phyloP scores from a whole-genome alignment of 2,113 vertebrate species.

The Thunnus maccoyii region DNA sequence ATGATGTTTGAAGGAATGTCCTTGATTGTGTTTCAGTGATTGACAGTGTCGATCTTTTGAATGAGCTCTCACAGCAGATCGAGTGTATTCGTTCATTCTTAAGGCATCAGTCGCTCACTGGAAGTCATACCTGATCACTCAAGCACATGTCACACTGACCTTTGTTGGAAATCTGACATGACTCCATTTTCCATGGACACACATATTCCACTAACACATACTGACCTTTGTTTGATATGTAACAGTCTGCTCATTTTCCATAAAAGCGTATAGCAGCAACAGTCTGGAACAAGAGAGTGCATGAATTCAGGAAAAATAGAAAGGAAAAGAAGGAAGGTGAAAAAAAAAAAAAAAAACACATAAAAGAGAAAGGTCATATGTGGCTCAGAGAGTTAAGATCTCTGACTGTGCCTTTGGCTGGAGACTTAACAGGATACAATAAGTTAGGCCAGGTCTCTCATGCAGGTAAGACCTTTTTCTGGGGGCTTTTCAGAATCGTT shows the following conservation, averaged over 20 bases:
- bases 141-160: slow-evolving; percentile 67
- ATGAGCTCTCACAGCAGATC: slow-evolving; percentile 27
- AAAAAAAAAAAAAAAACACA: slow-evolving; percentile 18
- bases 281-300: slow-evolving; percentile 61
- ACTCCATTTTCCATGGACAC: slow-evolving; percentile 54
- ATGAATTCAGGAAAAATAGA: slow-evolving; percentile 49
- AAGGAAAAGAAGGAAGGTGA: background rate
- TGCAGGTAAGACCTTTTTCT: slow-evolving; percentile 43
- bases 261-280: slow-evolving; percentile 67
- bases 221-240: slow-evolving; percentile 82
- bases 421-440: slow-evolving; percentile 30
- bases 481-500: slow-evolving; percentile 39
- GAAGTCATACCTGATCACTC: slow-evolving; percentile 54
- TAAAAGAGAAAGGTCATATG: slow-evolving; percentile 72
- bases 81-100: slow-evolving; percentile 19
- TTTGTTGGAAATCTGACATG: slow-evolving; percentile 66
- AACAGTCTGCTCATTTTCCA: slow-evolving; percentile 71
- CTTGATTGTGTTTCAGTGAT: background rate
- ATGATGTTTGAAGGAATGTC: background rate
- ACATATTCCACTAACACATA: slow-evolving; percentile 44
- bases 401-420: slow-evolving; percentile 30
- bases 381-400: slow-evolving; percentile 61
- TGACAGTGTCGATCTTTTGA: slow-evolving; percentile 42
- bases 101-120: background rate
- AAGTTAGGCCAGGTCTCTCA: slow-evolving; percentile 38